A percentile compares a stretch with the other conserved stretches of the same genome.
phyloP scores from a whole-genome alignment of 2,797 vertebrate species.

The Tragelaphus oryx region DNA sequence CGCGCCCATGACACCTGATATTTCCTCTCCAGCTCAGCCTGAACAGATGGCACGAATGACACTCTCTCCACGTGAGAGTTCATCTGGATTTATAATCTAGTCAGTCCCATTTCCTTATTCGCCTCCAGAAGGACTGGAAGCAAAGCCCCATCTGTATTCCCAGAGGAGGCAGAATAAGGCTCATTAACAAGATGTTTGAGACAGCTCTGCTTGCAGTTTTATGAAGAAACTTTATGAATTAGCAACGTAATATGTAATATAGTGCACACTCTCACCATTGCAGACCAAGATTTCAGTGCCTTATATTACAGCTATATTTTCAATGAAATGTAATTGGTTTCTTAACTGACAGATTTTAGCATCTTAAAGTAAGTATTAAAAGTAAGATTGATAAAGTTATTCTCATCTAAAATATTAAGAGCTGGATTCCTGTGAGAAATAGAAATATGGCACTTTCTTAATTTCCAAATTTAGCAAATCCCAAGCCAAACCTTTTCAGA shows the following conservation, averaged over 20 bases:
- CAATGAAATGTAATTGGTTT: slow-evolving; percentile 1
- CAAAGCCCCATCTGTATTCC: slow-evolving; percentile 26
- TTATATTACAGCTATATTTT: background rate
- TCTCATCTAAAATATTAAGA: slow-evolving; percentile 27
- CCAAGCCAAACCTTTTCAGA: background rate
- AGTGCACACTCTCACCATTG: background rate
- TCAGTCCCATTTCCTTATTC: slow-evolving; percentile 16
- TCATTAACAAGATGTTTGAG: slow-evolving; percentile 40
- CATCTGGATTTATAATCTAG: slow-evolving; percentile 54
- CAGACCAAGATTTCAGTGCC: background rate
- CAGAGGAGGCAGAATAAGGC: background rate
- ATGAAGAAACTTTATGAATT: background rate
- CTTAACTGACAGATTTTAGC: background rate
- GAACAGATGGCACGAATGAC: slow-evolving; percentile 59
- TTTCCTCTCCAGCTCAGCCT: slow-evolving; percentile 43
- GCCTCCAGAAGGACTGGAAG: slow-evolving; percentile 45
- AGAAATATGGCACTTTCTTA: background rate
- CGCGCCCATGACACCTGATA: slow-evolving; percentile 43
- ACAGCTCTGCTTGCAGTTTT: background rate
- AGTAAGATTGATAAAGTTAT: slow-evolving; percentile 1
- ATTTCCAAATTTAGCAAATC: slow-evolving; percentile 29
- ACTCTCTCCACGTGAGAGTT: slow-evolving; percentile 10
- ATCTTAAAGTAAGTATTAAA: background rate
- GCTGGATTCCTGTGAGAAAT: background rate
- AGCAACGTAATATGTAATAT: background rate